Conservation (phyloP, 2,113 vertebrate species). For the Uropsilus gracilis region DNA sequence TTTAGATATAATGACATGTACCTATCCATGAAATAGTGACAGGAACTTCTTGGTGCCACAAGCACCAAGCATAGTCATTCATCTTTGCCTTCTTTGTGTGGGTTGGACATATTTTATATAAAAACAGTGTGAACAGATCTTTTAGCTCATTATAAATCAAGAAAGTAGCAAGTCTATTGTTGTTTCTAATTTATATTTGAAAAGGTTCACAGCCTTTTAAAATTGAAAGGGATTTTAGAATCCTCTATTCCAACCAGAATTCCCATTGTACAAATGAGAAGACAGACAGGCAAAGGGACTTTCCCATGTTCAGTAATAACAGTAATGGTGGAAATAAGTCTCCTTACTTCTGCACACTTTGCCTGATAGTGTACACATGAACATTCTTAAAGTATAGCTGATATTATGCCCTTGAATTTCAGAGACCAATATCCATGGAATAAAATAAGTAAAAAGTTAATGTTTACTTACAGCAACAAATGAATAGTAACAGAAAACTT, state of each 20-base stretch:
- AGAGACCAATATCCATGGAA: background rate
- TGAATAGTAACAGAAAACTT: conserved; percentile 6
- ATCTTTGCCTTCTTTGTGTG: background rate
- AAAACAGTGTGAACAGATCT: background rate
- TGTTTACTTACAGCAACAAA: background rate
- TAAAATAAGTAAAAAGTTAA: conserved; percentile 3
- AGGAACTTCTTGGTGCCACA: background rate
- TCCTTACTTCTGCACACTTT: background rate
- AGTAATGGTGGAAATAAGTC: background rate
- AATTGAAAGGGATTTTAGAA: background rate
- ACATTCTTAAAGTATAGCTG: background rate
- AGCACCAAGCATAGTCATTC: background rate
- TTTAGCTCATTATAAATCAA: background rate
- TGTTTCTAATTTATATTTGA: background rate
- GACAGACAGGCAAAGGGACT: background rate
- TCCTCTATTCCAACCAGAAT: background rate
- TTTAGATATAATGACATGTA: background rate
- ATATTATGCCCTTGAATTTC: conserved; percentile 27
- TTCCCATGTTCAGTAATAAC: background rate
- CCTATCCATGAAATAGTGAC: background rate
- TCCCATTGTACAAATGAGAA: background rate
- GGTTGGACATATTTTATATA: background rate
- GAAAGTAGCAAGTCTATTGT: background rate
- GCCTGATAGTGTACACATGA: background rate
- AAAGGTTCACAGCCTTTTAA: background rate